Evolutionary conservation across 1,140 invertebrate species (phyloP).

Genomic region (Drosophila orena): DNA sequence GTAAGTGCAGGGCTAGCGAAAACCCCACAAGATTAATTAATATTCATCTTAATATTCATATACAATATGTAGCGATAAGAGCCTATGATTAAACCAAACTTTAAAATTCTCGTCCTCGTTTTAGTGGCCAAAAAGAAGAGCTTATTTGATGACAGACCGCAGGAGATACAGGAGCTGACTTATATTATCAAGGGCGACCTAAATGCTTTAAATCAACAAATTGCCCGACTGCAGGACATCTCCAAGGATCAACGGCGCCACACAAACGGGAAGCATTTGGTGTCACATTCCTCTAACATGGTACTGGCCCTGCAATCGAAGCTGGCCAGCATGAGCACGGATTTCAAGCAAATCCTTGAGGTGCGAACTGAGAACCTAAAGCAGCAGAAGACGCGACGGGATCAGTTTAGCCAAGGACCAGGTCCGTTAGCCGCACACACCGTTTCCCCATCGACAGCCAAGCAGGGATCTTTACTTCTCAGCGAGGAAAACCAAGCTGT

Average conservation of each 20-base stretch:
- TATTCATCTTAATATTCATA: not conserved
- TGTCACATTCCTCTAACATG: conserved; percentile 98
- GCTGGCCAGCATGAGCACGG: conserved; percentile 97
- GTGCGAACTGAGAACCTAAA: conserved; percentile 97
- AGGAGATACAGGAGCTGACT: conserved; percentile 98
- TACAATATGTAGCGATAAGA: no score
- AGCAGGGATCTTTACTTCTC: conserved; percentile 85
- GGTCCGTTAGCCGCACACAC: conserved; percentile 86
- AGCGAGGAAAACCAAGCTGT: conserved; percentile 90
- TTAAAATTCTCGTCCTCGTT: conserved; percentile 69
- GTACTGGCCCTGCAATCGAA: conserved; percentile 97
- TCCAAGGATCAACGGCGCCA: conserved; percentile 89
- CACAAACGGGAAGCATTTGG: conserved; percentile 91
- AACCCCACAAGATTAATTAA: not conserved
- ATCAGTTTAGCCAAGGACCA: conserved; percentile 95
- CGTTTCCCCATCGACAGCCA: conserved; percentile 90
- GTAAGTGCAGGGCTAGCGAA: conserved; percentile 87
- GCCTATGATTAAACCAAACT: not conserved
- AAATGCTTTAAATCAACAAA: conserved; percentile 97
- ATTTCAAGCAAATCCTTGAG: conserved; percentile 97
- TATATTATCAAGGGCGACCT: conserved; percentile 99
- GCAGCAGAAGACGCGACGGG: conserved; percentile 95
- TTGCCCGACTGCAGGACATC: conserved; percentile 93
- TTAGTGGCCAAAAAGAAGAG: conserved; percentile 98
- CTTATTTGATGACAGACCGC: conserved; percentile 97